Base-by-base conservation (phyloP, 2,113 vertebrate genomes). In the Dromas ardeola region DNA sequence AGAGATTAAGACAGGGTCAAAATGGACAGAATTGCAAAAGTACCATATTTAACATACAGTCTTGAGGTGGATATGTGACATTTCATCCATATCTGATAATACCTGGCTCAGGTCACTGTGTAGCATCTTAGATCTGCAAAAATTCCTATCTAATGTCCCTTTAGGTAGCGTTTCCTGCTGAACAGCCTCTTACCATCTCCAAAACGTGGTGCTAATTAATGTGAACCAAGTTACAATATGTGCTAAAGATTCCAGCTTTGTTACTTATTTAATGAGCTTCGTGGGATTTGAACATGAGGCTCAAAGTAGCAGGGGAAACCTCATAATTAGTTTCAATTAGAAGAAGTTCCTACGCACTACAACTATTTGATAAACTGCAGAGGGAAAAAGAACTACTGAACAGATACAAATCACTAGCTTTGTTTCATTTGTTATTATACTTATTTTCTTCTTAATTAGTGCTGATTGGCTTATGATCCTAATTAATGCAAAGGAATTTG, bases 321-420 rank as follows among this genome's bases (percentile, higher is more conserved):
- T 98, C 98, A 96, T 98, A 98, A 98, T 98, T 98, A 98, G 97
- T 96, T 98, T 98, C 98, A 98, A 98, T 98, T 98, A 98, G 95
- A 97, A 97, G 97, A 98, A 98, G 97, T 98, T 98, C 97, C 98
- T 97, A 87, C 38, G 58, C 98, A 96, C 97, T 97, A 98, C 94
- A 98, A 97, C 93, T 97, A 97, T 97, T 97, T 98, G 98, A 98
- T 97, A 97, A 98, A 98, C 97, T 98, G 97, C 90, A 88, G 92
- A 98, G 96, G 89, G 96, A 97, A 96, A 96, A 96, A 95, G 94
- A 97, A 93, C 93, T 97, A 97, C 97, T 93, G 76, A 98, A 97
- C 97, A 98, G 98, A 98, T 98, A 98, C 96, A 98, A 98, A 98
- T 98, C 97, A 98, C 97, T 97, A 95, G 98, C 94, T 97, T 98